These are phyloP conservation scores for Hypolimnas misippus DNA, from an alignment of 2,888 invertebrate species.

Conservation along the genomic window DNA sequence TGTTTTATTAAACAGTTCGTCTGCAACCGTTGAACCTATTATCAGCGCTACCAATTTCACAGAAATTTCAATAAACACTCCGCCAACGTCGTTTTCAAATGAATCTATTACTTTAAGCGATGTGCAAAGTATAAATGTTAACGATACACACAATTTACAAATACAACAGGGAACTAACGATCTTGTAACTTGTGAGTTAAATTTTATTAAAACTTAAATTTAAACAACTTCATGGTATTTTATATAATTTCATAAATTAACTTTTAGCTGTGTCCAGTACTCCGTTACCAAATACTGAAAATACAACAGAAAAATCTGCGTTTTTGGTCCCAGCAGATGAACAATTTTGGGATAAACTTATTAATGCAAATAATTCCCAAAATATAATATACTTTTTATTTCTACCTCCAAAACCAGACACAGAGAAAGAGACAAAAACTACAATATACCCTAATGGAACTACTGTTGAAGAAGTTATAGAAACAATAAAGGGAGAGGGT, in stretches of 20 bases:
- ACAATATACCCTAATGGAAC: constrained; percentile 62
- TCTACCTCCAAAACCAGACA: constrained; percentile 47
- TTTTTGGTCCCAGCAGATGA: constrained; percentile 32
- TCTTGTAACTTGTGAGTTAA: not conserved
- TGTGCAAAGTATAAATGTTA: not conserved
- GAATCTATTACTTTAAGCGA: not conserved
- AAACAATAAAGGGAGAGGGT: constrained; percentile 40
- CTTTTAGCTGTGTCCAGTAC: constrained; percentile 3
- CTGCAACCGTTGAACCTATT: not conserved
- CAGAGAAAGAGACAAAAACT: constrained; percentile 53
- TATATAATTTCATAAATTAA: not conserved
- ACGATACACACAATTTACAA: not conserved
- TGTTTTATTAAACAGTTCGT: constrained; percentile 9
- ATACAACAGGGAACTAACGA: not conserved
- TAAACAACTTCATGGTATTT: too few relatives aligned
- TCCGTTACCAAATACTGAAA: constrained; percentile 8
- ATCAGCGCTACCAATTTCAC: not conserved
- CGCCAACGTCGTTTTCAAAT: not conserved
- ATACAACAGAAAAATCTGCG: not conserved
- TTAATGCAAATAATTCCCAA: constrained; percentile 35
- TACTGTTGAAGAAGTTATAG: constrained; percentile 52
- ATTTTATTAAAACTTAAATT: not conserved
- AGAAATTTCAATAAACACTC: not conserved
- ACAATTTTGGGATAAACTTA: constrained; percentile 46
- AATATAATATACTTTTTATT: constrained; percentile 53